Evolutionary conservation across 2,113 vertebrate species (phyloP).

Genomic region (Choloepus hoffmanni): DNA sequence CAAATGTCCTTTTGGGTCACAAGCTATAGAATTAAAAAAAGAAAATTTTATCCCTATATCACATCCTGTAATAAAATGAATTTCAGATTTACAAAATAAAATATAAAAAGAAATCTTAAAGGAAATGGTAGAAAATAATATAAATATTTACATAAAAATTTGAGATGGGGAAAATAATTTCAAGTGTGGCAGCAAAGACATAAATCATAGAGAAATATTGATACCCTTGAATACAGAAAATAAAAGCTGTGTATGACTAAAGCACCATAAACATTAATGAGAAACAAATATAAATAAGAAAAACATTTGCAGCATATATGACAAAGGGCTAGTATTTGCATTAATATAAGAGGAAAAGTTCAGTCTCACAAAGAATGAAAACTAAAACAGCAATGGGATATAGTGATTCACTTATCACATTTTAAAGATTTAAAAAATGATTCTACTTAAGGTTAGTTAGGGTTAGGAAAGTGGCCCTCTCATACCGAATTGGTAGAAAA

Average conservation of each 20-base stretch:
- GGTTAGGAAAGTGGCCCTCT: not conserved
- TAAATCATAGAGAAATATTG: not conserved
- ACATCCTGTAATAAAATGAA: not conserved
- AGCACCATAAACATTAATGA: not conserved
- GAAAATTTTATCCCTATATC: not conserved
- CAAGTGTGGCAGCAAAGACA: not conserved
- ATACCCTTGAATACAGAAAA: not conserved
- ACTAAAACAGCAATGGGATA: not conserved
- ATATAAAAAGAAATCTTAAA: not conserved
- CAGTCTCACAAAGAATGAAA: not conserved
- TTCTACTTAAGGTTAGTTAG: not conserved
- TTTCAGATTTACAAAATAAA: not conserved
- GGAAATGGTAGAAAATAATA: not conserved
- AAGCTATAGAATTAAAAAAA: not conserved
- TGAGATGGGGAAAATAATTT: not conserved
- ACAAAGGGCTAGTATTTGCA: not conserved
- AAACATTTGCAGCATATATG: not conserved
- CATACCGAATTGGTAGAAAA: not conserved
- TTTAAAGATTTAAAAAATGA: not conserved
- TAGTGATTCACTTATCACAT: not conserved
- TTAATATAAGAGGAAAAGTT: not conserved
- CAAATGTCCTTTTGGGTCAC: not conserved
- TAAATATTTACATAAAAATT: no score
- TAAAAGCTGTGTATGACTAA: not conserved
- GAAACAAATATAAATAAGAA: not conserved